Conservation (phyloP, 2,888 invertebrate species). For the Caenorhabditis becei region DNA sequence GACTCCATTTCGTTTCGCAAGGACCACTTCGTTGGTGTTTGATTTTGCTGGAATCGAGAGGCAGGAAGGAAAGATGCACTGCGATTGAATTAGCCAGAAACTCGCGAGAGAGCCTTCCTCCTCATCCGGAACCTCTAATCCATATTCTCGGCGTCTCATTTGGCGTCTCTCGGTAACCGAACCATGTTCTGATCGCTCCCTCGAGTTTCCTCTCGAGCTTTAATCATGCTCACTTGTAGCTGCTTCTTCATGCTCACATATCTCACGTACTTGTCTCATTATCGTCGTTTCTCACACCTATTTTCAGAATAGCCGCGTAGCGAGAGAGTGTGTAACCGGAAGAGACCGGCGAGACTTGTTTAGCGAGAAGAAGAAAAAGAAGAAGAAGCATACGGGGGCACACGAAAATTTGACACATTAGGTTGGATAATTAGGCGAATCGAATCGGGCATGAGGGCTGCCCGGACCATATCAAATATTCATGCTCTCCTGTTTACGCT, state of each 20-base stretch:
- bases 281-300: slow-evolving; percentile 30
- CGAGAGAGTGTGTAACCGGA: slow-evolving; percentile 2
- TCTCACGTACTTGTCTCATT: slow-evolving; percentile 35
- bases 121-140: slow-evolving; percentile 13
- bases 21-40: neutral
- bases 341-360: slow-evolving; percentile 2
- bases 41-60: slow-evolving; percentile 7
- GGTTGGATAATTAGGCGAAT: slow-evolving; percentile 29
- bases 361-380: slow-evolving; percentile 14
- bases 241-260: slow-evolving; percentile 2
- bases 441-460: neutral
- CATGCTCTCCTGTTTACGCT: slow-evolving; percentile 18
- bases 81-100: slow-evolving; percentile 19
- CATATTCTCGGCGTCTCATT: slow-evolving; percentile 2
- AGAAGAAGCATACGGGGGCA: slow-evolving; percentile 4
- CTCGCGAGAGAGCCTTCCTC: neutral
- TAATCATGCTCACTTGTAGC: neutral
- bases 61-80: slow-evolving; percentile 19
- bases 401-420: slow-evolving; percentile 31
- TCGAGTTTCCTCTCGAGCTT: neutral
- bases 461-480: slow-evolving; percentile 41
- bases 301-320: slow-evolving; percentile 13
- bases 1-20: neutral
- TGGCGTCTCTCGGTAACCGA: neutral
- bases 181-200: neutral